Evolutionary conservation across 2,797 vertebrate genomes (phyloP).

Genomic region (Anabas testudineus): DNA sequence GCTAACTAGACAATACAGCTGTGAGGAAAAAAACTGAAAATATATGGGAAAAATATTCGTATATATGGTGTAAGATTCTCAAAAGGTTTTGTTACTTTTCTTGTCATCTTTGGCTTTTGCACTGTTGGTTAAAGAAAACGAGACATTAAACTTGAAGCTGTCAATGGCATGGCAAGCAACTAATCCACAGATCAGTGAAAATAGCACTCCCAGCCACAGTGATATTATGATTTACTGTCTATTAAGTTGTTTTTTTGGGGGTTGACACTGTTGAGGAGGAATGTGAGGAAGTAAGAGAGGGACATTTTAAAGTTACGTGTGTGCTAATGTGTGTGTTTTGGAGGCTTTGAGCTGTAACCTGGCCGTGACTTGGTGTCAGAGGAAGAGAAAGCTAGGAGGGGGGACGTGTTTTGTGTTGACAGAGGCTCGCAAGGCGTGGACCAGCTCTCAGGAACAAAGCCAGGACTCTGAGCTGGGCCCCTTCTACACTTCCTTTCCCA

Average conservation of each 20-base stretch:
- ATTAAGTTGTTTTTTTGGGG: not conserved
- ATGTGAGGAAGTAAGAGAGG: not conserved
- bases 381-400: conserved; percentile 32
- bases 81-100: no score
- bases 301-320: not conserved
- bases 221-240: not conserved
- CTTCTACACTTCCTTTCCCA: conserved; percentile 68
- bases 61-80: no score
- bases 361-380: conserved; percentile 33
- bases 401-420: conserved; percentile 51
- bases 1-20: no score
- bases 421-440: conserved; percentile 49
- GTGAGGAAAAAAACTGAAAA: no score
- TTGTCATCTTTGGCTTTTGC: no score
- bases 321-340: not conserved
- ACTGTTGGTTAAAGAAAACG: no score
- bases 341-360: conserved; percentile 31
- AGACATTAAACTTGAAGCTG: no score
- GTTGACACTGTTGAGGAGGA: not conserved
- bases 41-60: no score
- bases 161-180: no score
- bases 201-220: no score
- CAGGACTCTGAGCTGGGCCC: conserved; percentile 54
- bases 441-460: conserved; percentile 61
- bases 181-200: no score